A percentile compares a stretch with the other conserved stretches of the same genome.
phyloP scores from a whole-genome alignment of 1,140 invertebrate species.

The Lanistes nyassanus region DNA sequence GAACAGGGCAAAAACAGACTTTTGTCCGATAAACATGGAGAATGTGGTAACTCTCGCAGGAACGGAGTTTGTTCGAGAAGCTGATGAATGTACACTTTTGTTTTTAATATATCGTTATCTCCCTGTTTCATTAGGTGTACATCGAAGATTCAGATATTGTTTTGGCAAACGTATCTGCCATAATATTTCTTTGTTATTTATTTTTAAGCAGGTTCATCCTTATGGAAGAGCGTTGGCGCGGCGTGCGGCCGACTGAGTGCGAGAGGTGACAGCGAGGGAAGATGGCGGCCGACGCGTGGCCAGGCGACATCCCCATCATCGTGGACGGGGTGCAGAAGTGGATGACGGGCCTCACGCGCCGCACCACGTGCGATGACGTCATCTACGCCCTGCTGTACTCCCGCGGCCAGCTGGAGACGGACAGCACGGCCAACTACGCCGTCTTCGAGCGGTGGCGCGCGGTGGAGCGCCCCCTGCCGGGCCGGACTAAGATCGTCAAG shows the following conservation, averaged over 20 bases:
- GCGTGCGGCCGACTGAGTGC: too few species aligned
- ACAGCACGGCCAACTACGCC: slow-evolving; percentile 54
- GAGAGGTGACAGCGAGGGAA: slow-evolving; percentile 10
- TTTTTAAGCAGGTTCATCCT: background rate
- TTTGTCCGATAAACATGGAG: too few species aligned
- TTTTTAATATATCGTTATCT: too few species aligned
- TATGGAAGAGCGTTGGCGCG: too few species aligned
- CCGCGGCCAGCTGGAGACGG: slow-evolving; percentile 51
- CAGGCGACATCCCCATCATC: slow-evolving; percentile 79
- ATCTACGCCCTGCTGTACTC: slow-evolving; percentile 75
- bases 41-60: too few species aligned
- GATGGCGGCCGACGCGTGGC: slow-evolving; percentile 27
- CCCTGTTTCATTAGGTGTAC: too few species aligned
- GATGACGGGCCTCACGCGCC: slow-evolving; percentile 79
- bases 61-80: too few species aligned
- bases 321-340: slow-evolving; percentile 80
- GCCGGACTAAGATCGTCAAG: slow-evolving; percentile 76
- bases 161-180: too few species aligned
- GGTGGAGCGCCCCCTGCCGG: slow-evolving; percentile 78
- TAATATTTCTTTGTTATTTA: background rate
- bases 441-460: slow-evolving; percentile 68
- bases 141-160: too few species aligned
- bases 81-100: too few species aligned
- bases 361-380: slow-evolving; percentile 82
- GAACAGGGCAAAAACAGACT: too few species aligned